Percentiles rank a stretch among this genome's conserved stretches.
Conservation (phyloP, 2,113 vertebrate genomes). For the Casuarius casuarius region DNA sequence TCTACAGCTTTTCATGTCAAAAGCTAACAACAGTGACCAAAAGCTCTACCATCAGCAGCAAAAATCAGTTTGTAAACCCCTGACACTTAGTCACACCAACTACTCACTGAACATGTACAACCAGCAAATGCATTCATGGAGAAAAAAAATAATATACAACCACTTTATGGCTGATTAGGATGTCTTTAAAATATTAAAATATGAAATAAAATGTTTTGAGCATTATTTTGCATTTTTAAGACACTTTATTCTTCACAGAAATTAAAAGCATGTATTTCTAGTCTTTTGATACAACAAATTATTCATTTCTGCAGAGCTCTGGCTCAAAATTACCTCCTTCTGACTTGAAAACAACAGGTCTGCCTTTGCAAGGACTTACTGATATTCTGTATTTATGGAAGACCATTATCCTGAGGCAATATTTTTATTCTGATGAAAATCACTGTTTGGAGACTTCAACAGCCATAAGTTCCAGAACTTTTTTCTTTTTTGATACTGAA, state of each 20-base stretch:
- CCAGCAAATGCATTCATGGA: rapidly evolving
- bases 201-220: neutral
- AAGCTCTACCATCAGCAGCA: neutral
- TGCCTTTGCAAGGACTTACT: neutral
- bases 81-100: neutral
- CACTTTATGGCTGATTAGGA: neutral
- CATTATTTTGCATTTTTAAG: neutral
- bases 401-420: neutral
- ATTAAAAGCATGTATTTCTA: neutral
- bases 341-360: neutral
- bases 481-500: too few species aligned
- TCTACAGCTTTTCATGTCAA: neutral
- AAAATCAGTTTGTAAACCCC: neutral
- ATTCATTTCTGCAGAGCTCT: neutral
- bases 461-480: too few species aligned
- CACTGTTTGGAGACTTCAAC: too few species aligned
- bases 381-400: neutral
- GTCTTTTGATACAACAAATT: neutral
- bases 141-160: neutral
- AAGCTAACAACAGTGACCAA: neutral
- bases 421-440: neutral
- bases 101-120: neutral
- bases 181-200: neutral
- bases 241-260: neutral
- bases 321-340: neutral